Evolutionary conservation across 1,140 invertebrate species (phyloP).

Genomic region (Danaus plexippus): DNA sequence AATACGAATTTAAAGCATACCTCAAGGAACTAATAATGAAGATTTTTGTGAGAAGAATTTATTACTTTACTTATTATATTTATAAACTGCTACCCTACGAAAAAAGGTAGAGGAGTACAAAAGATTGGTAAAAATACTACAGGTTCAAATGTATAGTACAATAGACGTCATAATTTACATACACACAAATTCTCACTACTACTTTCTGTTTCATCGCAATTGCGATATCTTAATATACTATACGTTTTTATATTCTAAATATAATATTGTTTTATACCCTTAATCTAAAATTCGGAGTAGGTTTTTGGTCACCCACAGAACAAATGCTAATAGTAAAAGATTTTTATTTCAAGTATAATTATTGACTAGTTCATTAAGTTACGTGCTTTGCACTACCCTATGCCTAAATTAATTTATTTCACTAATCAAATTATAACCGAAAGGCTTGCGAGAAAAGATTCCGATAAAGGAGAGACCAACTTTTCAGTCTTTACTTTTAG

Average conservation of each 20-base stretch:
- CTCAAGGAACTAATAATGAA: too few relatives aligned
- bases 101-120: slow-evolving; percentile 61
- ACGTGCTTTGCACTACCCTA: slow-evolving; percentile 48
- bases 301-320: slow-evolving; percentile 40
- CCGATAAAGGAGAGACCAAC: background rate
- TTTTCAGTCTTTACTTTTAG: slow-evolving; percentile 44
- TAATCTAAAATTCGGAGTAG: slow-evolving; percentile 52
- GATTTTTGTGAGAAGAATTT: too few relatives aligned
- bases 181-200: slow-evolving; percentile 58
- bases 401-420: background rate
- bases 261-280: slow-evolving; percentile 20
- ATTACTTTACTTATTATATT: too few relatives aligned
- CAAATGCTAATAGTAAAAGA: slow-evolving; percentile 10
- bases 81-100: too few relatives aligned
- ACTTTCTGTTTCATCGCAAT: slow-evolving; percentile 47
- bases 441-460: too few relatives aligned
- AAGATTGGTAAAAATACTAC: slow-evolving; percentile 66
- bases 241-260: slow-evolving; percentile 29
- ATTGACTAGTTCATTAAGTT: slow-evolving; percentile 33
- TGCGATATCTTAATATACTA: slow-evolving; percentile 34
- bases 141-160: slow-evolving; percentile 51
- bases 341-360: slow-evolving; percentile 20
- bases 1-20: too few relatives aligned
- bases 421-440: too few relatives aligned
- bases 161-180: slow-evolving; percentile 37